These are phyloP conservation scores for Digitonthophagus gazella DNA, from an alignment of 2,888 invertebrate genomes.

Conservation along the genomic window DNA sequence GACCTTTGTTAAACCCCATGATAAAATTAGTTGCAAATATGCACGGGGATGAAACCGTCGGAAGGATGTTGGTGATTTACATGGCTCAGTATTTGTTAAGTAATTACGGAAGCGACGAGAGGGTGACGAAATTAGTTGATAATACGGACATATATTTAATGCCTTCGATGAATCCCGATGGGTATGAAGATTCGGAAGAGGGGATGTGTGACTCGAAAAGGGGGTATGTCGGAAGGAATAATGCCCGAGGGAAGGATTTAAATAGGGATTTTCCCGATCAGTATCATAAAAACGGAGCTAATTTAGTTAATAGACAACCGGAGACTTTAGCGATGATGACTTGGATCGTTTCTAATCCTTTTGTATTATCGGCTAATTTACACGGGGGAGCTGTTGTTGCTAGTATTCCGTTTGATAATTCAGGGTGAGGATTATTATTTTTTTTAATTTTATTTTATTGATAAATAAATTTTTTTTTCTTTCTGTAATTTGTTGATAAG, in stretches of 20 bases:
- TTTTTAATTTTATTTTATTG: not conserved
- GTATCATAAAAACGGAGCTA: constrained; percentile 52
- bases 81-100: constrained; percentile 80
- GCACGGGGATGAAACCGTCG: constrained; percentile 94
- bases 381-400: constrained; percentile 98
- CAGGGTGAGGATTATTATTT: constrained; percentile 56
- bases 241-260: constrained; percentile 77
- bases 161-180: constrained; percentile 98
- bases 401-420: constrained; percentile 95
- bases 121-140: constrained; percentile 77
- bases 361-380: constrained; percentile 90
- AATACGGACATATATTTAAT: constrained; percentile 89
- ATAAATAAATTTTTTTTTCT: not conserved
- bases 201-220: constrained; percentile 72
- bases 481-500: not conserved
- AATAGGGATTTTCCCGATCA: constrained; percentile 95
- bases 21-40: constrained; percentile 95
- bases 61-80: constrained; percentile 78
- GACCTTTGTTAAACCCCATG: constrained; percentile 73
- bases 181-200: constrained; percentile 74
- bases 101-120: constrained; percentile 67
- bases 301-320: constrained; percentile 68
- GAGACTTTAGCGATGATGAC: constrained; percentile 87
- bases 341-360: constrained; percentile 84
- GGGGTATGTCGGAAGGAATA: constrained; percentile 71